Conservation (phyloP, 2,113 vertebrate species). For the Brachypteracias leptosomus region DNA sequence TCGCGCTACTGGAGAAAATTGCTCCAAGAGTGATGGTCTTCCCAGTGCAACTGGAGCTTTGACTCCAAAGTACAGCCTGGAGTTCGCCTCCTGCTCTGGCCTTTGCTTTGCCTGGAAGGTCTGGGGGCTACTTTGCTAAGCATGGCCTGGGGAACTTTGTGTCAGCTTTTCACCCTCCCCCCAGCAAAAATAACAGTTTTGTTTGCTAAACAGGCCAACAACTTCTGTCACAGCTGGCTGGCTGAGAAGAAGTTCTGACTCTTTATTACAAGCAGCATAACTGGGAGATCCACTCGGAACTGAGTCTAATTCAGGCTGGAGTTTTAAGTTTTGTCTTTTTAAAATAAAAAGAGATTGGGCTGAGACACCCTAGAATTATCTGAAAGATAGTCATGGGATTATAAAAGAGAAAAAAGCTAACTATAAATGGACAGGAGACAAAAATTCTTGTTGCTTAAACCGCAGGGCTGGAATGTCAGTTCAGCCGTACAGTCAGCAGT, state of each 20-base stretch:
- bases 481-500: conserved; percentile 10
- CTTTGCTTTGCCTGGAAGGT: neutral
- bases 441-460: conserved; percentile 7
- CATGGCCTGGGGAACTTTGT: neutral
- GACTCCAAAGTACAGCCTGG: conserved; percentile 3
- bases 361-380: neutral
- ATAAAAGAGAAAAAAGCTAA: neutral
- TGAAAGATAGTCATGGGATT: neutral
- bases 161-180: neutral
- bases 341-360: neutral
- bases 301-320: neutral
- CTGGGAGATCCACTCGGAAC: accelerated
- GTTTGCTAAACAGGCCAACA: neutral
- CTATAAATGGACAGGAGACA: neutral
- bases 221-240: neutral
- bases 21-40: conserved; percentile 46
- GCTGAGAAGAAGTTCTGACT: neutral
- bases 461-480: conserved; percentile 8
- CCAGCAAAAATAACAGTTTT: neutral
- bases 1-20: conserved; percentile 56
- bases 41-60: conserved; percentile 15
- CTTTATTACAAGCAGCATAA: neutral
- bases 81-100: neutral
- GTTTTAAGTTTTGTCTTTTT: neutral
- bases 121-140: neutral